Evolutionary conservation across 2,113 vertebrate genomes (phyloP).

Genomic region (Megatriorchis doriae): DNA sequence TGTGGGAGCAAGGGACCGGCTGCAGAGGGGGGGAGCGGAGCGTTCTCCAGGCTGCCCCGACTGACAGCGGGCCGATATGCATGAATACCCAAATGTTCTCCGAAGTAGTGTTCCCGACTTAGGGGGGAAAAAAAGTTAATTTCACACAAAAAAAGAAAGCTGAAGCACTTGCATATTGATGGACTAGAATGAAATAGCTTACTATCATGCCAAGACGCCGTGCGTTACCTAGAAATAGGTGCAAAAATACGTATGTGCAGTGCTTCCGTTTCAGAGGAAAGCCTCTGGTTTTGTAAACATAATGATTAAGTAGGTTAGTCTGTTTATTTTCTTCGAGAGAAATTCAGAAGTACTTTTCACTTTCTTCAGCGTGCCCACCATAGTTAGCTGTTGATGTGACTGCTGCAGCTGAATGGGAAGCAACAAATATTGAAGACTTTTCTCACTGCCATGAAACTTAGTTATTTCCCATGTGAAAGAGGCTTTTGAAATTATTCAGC

Average conservation of each 20-base stretch:
- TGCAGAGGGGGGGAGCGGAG: rapidly evolving
- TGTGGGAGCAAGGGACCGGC: neutral
- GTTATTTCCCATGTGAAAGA: neutral
- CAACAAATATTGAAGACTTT: neutral
- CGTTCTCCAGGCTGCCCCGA: too few species aligned
- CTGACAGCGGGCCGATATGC: neutral
- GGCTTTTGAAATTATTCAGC: neutral
- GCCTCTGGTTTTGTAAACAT: neutral
- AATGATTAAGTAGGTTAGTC: neutral
- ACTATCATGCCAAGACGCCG: neutral
- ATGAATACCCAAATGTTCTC: too few species aligned
- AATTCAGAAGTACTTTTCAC: neutral
- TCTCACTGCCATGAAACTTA: neutral
- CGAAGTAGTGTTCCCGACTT: rapidly evolving
- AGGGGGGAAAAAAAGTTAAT: neutral
- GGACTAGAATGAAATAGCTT: neutral
- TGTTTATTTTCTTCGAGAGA: neutral
- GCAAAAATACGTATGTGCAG: rapidly evolving
- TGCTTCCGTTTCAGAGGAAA: neutral
- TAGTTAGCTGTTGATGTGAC: neutral
- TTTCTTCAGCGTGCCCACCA: neutral
- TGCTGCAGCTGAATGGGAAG: neutral
- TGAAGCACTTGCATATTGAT: neutral
- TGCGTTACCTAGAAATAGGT: neutral
- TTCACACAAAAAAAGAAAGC: neutral